Percentiles rank a stretch among this genome's conserved stretches.
phyloP scores from a whole-genome alignment of 2,113 vertebrate species.

The Cranoglanis bouderius region DNA sequence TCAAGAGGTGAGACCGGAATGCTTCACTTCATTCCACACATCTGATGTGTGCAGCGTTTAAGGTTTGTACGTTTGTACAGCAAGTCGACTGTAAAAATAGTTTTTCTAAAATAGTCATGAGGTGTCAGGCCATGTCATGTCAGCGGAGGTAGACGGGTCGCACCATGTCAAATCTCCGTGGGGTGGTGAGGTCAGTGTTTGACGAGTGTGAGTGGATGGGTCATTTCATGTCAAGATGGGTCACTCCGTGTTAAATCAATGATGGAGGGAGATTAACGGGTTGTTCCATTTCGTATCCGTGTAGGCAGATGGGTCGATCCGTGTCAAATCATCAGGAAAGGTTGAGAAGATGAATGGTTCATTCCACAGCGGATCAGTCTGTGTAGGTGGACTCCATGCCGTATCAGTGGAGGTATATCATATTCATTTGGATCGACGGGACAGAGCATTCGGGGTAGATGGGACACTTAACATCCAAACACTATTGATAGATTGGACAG shows the following conservation, averaged over 20 bases:
- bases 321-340: background rate
- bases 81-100: background rate
- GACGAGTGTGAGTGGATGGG: background rate
- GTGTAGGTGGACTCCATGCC: background rate
- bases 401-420: background rate
- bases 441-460: background rate
- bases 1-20: background rate
- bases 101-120: conserved; percentile 5
- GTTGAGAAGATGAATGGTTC: background rate
- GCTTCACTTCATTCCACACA: conserved; percentile 3
- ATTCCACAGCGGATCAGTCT: background rate
- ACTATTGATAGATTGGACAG: background rate
- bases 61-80: background rate
- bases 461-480: background rate
- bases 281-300: background rate
- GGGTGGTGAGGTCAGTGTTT: background rate
- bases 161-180: background rate
- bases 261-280: background rate
- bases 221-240: background rate
- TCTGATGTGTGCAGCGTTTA: background rate
- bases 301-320: background rate
- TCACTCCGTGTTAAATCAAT: background rate
- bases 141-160: background rate
- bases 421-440: background rate
- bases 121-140: background rate